Evolutionary conservation across 1,140 invertebrate species (phyloP), one percentile per base, ranked within the genome.

Genomic region (Drosophila elegans): DNA sequence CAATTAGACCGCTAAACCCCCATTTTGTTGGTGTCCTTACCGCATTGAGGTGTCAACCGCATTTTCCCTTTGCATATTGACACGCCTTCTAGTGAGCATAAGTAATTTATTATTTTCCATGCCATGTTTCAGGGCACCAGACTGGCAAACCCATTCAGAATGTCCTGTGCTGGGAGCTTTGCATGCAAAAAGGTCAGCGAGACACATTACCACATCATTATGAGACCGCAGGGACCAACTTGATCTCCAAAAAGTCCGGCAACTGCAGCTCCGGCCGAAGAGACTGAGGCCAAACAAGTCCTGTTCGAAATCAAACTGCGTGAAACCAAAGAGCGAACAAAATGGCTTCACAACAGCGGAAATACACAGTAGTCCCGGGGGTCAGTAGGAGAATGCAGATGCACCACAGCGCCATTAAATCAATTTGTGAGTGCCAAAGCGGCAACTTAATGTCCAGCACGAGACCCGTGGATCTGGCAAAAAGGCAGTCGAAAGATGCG

Each of bases 201-300:
- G 49, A 68, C 29, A 75, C 55, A 76, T 78, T 78, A 82, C 83
- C 83, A 79, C 78, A 79, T 83, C 75, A 88, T 88, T 79, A 88
- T 48, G 67, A 62, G 63, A 71, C 83, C 79, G 68, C 75, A 62
- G 72, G 67, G 71, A 88, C 10, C 34, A 39, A 38, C 34, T 66
- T 48, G 57, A 62, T 12, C 55, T 57, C 39, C 61, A 63, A 64
- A 13, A 48, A 54, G 66, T 29, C 49, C 11, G 11, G 7, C 11
- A 38, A 12, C 25, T 56, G 49, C 49, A 52, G 49, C 10, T 11
- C 46, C 27, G 46, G 46, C 1, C 3, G 9, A 10, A 12, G n/a
- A 32, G 13, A 42, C 27, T 4, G 2, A 7, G n/a, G 3, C 25
- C 16, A 45, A 11, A 34, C 55, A 45, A 4, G 11, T 38, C 34